These are phyloP conservation scores for Ametastegia equiseti DNA, from an alignment of 2,888 invertebrate genomes.

Conservation along the genomic window DNA sequence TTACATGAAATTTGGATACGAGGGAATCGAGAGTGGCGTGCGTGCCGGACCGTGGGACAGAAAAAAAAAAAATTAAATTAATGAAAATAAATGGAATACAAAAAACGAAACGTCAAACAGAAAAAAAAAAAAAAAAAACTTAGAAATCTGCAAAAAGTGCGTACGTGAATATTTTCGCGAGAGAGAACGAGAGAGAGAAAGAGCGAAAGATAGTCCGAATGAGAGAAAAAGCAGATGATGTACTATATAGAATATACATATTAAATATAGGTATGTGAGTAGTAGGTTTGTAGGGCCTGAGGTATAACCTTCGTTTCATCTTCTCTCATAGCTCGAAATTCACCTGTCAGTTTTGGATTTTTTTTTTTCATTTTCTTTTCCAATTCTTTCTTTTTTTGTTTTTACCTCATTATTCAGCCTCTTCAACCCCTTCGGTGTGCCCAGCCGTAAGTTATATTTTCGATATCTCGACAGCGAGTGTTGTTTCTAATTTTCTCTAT, in stretches of 20 bases:
- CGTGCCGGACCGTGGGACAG: neutral
- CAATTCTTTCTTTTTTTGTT: neutral
- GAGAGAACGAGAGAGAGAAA: slow-evolving; percentile 50
- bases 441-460: neutral
- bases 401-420: neutral
- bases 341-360: slow-evolving; percentile 1
- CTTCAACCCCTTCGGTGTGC: slow-evolving; percentile 24
- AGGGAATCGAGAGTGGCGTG: slow-evolving; percentile 36
- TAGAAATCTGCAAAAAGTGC: slow-evolving; percentile 51
- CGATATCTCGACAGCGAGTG: slow-evolving; percentile 38
- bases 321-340: slow-evolving; percentile 53
- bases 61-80: neutral
- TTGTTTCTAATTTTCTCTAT: neutral
- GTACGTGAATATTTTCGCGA: slow-evolving; percentile 54
- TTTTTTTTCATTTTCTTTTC: neutral
- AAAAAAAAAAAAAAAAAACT: slow-evolving; percentile 50
- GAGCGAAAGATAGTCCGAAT: slow-evolving; percentile 24
- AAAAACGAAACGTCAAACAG: neutral
- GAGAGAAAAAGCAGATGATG: slow-evolving; percentile 50
- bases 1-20: slow-evolving; percentile 13
- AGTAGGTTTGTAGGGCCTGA: slow-evolving; percentile 63
- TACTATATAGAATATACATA: slow-evolving; percentile 65
- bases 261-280: slow-evolving; percentile 61
- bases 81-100: neutral
- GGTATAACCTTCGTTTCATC: slow-evolving; percentile 60